phyloP scores from a whole-genome alignment of 2,797 vertebrate species.

The Schizopygopsis malacanthus region DNA sequence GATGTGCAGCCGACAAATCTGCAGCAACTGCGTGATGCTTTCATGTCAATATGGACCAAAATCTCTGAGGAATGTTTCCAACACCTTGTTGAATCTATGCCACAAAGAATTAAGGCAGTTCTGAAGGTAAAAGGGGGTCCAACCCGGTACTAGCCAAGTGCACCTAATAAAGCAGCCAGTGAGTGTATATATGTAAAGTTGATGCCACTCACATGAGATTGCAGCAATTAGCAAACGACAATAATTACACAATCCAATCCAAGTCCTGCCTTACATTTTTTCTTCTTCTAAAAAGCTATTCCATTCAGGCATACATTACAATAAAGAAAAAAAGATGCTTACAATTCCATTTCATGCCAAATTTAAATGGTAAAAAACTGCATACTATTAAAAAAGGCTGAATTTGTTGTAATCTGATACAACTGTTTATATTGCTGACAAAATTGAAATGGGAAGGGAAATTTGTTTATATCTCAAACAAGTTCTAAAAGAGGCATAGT shows the following conservation, averaged over 20 bases:
- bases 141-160: too few species aligned
- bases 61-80: too few species aligned
- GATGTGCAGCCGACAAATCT: too few species aligned
- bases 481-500: not conserved
- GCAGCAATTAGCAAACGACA: not conserved
- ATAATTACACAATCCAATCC: not conserved
- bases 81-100: too few species aligned
- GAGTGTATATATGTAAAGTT: too few species aligned
- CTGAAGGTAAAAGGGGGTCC: too few species aligned
- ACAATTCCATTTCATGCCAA: not conserved
- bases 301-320: not conserved
- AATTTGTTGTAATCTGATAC: slow-evolving; percentile 7
- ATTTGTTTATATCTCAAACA: not conserved
- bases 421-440: not conserved
- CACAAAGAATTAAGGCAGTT: too few species aligned
- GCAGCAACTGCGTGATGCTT: too few species aligned
- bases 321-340: not conserved
- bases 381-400: not conserved
- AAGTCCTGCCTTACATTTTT: not conserved
- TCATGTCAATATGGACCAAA: too few species aligned
- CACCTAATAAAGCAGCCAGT: too few species aligned
- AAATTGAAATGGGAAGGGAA: not conserved
- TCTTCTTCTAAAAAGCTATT: not conserved
- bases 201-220: not conserved
- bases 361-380: not conserved